These are phyloP conservation scores for Drosophila nasuta DNA, from an alignment of 1,140 invertebrate genomes.

Conservation along the genomic window DNA sequence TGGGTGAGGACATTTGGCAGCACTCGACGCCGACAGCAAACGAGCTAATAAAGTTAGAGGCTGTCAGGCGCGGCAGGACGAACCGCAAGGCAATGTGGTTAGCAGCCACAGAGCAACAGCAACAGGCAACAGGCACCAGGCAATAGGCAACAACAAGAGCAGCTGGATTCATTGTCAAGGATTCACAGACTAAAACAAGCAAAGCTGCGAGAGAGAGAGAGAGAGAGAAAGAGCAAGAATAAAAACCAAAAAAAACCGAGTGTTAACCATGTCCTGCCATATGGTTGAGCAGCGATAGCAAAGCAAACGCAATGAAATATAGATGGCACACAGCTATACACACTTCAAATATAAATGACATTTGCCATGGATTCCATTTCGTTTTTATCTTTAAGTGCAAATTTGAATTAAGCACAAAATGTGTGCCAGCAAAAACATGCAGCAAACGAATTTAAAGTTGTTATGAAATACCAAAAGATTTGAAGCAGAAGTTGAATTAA, in stretches of 20 bases:
- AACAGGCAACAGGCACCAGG: neutral
- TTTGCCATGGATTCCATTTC: neutral
- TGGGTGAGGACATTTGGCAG: neutral
- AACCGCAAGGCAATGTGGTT: slow-evolving; percentile 71
- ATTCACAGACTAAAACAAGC: slow-evolving; percentile 31
- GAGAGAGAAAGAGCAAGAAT: neutral
- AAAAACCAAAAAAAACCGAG: neutral
- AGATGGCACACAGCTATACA: neutral
- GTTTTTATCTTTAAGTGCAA: neutral
- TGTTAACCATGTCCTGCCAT: neutral
- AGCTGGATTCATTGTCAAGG: slow-evolving; percentile 47
- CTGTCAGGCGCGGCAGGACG: slow-evolving; percentile 67
- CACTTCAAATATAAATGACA: neutral
- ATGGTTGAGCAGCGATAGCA: neutral
- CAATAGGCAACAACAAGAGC: slow-evolving; percentile 6
- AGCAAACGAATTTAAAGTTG: no score
- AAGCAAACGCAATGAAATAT: slow-evolving; percentile 2
- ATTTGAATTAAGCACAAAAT: no score
- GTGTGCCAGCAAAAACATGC: no score
- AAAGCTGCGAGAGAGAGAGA: neutral
- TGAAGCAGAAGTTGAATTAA: no score
- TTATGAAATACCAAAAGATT: no score
- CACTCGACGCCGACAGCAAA: slow-evolving; percentile 67
- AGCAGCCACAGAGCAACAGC: slow-evolving; percentile 16
- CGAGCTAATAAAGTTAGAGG: slow-evolving; percentile 77